These are phyloP conservation scores for Pseudachorutes palmiensis DNA, from an alignment of 1,140 invertebrate species.

Conservation along the genomic window DNA sequence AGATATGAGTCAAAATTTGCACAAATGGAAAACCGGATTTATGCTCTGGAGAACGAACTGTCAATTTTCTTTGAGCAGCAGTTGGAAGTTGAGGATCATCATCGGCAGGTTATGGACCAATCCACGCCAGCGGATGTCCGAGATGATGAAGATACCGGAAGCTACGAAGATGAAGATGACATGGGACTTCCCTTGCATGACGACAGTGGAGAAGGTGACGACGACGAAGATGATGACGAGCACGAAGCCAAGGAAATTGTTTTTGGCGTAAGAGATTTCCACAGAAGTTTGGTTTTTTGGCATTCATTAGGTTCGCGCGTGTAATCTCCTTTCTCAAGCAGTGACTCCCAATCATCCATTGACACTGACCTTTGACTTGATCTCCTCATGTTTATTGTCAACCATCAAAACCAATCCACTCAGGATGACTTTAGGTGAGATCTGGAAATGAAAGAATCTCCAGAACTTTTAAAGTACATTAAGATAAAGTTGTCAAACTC, in stretches of 20 bases:
- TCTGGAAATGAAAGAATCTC: background rate
- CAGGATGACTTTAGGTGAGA: background rate
- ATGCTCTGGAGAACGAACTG: slow-evolving; percentile 20
- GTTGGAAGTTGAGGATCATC: background rate
- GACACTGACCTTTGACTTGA: background rate
- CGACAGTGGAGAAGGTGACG: slow-evolving; percentile 5
- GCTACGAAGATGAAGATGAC: slow-evolving; percentile 18
- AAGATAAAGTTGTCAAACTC: too few species aligned
- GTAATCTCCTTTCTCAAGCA: background rate
- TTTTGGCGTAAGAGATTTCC: slow-evolving; percentile 12
- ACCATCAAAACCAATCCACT: background rate
- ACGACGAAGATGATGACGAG: slow-evolving; percentile 14
- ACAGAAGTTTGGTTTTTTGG: background rate
- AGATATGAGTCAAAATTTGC: slow-evolving; percentile 21
- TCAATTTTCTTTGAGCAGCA: background rate
- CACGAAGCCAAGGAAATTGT: slow-evolving; percentile 12
- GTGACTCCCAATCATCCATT: background rate
- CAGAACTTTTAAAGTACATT: background rate
- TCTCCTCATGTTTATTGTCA: background rate
- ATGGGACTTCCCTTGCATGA: background rate
- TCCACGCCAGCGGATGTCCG: background rate
- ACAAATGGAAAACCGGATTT: slow-evolving; percentile 19
- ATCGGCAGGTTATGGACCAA: background rate
- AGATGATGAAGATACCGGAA: slow-evolving; percentile 12
- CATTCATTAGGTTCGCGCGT: background rate